Conservation (phyloP, 2,113 vertebrate species). For the Paratilapia polleni region DNA sequence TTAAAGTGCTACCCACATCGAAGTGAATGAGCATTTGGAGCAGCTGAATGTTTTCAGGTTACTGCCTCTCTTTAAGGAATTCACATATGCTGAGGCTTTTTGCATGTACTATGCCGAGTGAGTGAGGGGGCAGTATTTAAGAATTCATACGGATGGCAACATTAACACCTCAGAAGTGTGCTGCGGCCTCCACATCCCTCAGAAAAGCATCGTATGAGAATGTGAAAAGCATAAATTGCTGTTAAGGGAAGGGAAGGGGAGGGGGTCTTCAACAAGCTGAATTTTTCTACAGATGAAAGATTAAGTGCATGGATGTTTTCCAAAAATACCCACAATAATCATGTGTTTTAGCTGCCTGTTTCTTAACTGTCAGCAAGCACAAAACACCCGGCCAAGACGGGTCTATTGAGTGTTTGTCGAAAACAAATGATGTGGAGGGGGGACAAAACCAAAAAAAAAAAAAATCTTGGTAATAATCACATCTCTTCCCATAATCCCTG, state of each 20-base stretch:
- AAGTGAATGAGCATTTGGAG: slow-evolving; percentile 44
- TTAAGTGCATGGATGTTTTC: slow-evolving; percentile 75
- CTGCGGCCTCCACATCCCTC: slow-evolving; percentile 51
- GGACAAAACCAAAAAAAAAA: slow-evolving; percentile 42
- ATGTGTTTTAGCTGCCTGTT: slow-evolving; percentile 63
- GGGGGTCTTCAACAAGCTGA: slow-evolving; percentile 62
- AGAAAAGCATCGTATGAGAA: slow-evolving; percentile 48
- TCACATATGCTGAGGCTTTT: slow-evolving; percentile 40
- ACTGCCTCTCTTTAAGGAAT: slow-evolving; percentile 43
- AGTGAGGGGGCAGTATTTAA: slow-evolving; percentile 63
- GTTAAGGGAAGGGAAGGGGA: neutral
- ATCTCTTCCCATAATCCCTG: slow-evolving; percentile 80
- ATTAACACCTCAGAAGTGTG: slow-evolving; percentile 60
- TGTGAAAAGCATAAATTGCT: slow-evolving; percentile 65
- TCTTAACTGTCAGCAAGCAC: slow-evolving; percentile 75
- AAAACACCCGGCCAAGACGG: slow-evolving; percentile 66
- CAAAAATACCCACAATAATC: slow-evolving; percentile 77
- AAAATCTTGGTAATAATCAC: slow-evolving; percentile 83
- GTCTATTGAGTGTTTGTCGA: slow-evolving; percentile 73
- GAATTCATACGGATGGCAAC: slow-evolving; percentile 58
- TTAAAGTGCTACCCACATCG: slow-evolving; percentile 65
- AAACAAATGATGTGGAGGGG: slow-evolving; percentile 64
- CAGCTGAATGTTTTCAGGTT: slow-evolving; percentile 44
- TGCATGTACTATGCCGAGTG: neutral
- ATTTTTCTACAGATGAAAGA: slow-evolving; percentile 79